These are phyloP conservation scores for Cylindroiulus punctatus DNA, from an alignment of 2,888 invertebrate genomes.

Conservation along the genomic window DNA sequence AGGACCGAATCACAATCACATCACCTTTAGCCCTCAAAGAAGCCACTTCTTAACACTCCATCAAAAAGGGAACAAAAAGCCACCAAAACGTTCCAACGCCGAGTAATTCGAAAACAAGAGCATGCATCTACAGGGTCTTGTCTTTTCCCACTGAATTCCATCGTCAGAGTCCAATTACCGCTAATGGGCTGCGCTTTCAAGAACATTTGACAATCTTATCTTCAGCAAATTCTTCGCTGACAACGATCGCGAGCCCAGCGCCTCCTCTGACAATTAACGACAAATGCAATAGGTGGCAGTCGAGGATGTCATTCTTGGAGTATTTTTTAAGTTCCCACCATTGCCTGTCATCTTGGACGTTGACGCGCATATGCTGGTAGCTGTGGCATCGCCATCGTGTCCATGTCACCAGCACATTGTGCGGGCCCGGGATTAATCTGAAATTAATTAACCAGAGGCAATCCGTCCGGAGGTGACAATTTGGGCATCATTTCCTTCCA, in stretches of 20 bases:
- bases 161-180: slow-evolving; percentile 15
- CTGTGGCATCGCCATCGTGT: background rate
- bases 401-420: background rate
- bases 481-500: slow-evolving; percentile 21
- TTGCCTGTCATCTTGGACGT: background rate
- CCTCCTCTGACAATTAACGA: slow-evolving; percentile 45
- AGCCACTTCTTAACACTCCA: no score
- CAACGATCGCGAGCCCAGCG: slow-evolving; percentile 16
- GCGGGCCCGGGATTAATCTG: background rate
- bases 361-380: background rate
- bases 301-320: background rate
- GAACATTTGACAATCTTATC: slow-evolving; percentile 43
- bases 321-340: background rate
- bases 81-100: background rate
- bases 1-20: no score
- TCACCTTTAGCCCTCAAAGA: no score
- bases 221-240: slow-evolving; percentile 21
- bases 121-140: background rate
- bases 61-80: background rate
- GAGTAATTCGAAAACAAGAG: background rate
- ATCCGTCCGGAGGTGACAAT: slow-evolving; percentile 28
- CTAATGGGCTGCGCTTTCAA: slow-evolving; percentile 29
- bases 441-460: slow-evolving; percentile 28
- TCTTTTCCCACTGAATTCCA: background rate
- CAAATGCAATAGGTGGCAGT: slow-evolving; percentile 25